These are phyloP conservation scores for Lerema accius DNA, from an alignment of 1,140 invertebrate species.

Conservation along the genomic window DNA sequence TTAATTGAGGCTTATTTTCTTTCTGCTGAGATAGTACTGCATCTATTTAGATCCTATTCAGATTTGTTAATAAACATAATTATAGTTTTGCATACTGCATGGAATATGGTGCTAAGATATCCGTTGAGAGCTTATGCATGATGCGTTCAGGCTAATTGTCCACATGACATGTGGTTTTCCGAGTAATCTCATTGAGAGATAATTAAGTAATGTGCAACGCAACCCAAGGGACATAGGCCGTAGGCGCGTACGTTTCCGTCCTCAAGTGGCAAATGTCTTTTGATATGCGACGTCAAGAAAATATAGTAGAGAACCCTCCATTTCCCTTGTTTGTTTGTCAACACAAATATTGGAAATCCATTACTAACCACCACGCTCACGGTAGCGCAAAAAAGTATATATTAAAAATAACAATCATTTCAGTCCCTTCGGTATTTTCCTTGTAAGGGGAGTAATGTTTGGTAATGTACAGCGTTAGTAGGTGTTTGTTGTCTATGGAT, in stretches of 20 bases:
- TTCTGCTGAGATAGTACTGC: too few relatives aligned
- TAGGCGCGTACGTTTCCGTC: too few relatives aligned
- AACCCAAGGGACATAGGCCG: background rate
- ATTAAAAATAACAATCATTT: slow-evolving; percentile 69
- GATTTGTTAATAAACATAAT: background rate
- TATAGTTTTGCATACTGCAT: slow-evolving; percentile 3
- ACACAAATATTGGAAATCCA: slow-evolving; percentile 76
- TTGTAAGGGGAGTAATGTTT: slow-evolving; percentile 29
- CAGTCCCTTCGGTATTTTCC: slow-evolving; percentile 47
- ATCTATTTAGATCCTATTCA: too few relatives aligned
- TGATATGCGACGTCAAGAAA: slow-evolving; percentile 13
- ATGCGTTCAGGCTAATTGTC: slow-evolving; percentile 20
- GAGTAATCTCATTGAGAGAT: slow-evolving; percentile 17
- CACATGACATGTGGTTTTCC: slow-evolving; percentile 11
- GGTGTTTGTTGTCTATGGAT: background rate
- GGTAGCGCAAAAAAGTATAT: slow-evolving; percentile 60
- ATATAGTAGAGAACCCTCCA: slow-evolving; percentile 30
- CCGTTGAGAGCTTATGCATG: slow-evolving; percentile 16
- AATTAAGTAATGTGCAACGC: slow-evolving; percentile 9
- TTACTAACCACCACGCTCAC: slow-evolving; percentile 59
- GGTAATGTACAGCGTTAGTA: background rate
- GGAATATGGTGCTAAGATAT: slow-evolving; percentile 4
- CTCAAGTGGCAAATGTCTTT: too few relatives aligned
- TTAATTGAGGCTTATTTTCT: background rate
- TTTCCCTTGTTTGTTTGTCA: slow-evolving; percentile 67